Evolutionary conservation across 2,113 vertebrate species (phyloP), one percentile per base, ranked within the genome.

Genomic region (Ammodytes dubius): DNA sequence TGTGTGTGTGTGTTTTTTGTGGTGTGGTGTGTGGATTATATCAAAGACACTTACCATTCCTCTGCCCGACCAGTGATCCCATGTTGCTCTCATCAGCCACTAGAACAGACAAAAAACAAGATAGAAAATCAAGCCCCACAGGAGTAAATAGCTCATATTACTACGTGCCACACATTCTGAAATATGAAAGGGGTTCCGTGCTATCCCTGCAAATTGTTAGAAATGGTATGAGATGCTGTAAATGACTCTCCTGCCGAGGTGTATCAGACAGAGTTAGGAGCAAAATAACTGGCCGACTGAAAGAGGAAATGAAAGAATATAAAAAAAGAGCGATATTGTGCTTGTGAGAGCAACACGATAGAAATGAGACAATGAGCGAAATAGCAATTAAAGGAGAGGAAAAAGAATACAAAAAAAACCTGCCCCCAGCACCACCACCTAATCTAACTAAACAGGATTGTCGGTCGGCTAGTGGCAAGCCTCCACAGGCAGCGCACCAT

Each of bases 11-110:
- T 45, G 47, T 39, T 42, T 73, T 50, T n/a, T 27, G 27, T 27
- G 27, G 27, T 27, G 27, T 27, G 27, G 59, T 71, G 19, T 74
- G 61, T 37, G 45, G 66, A 67, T 45, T 42, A 15, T 46, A 60
- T 79, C 6, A 45, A 75, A 27, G 27, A 40, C 27, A 82, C 91
- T 91, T 47, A 93, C 92, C 88, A 0, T 77, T 91, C 79, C 87
- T 94, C 77, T 89, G 93, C 80, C 87, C 90, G 2, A 88, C 92
- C 93, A 97, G 80, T 14, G 95, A 96, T 81, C 94, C 89, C 87
- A 96, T 76, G 85, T 98, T 97, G 93, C 97, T 96, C 95, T 98
- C 97, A 93, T 97, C 97, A 69, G 96, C 95, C 94, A 98, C 97
- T 98, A 81, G 47, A 84, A 87, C 50, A 84, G 7, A 86, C 35